A percentile compares a stretch with the other conserved stretches of the same genome.
Evolutionary conservation across 2,113 vertebrate species (phyloP).

Genomic region (Ivindomyrus marchei): DNA sequence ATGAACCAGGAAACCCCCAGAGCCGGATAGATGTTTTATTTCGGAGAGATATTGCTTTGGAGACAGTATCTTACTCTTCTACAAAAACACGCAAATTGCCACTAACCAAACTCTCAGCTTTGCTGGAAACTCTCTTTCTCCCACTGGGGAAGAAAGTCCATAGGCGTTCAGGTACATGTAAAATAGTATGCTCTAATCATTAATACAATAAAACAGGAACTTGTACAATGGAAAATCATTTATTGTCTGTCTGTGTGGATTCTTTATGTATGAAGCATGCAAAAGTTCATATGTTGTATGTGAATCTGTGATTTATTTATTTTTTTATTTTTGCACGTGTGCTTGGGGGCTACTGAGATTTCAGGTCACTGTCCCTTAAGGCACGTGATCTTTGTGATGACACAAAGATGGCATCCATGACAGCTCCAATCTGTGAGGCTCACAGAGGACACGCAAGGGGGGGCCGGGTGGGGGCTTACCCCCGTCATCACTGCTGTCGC

Average conservation of each 20-base stretch:
- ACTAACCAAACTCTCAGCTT: neutral
- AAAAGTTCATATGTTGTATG: neutral
- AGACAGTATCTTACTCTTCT: neutral
- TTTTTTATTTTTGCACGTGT: neutral
- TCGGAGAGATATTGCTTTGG: neutral
- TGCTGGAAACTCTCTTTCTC: neutral
- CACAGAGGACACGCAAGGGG: neutral
- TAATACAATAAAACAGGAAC: neutral
- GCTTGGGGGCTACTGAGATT: neutral
- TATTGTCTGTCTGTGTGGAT: neutral
- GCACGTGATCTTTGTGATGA: neutral
- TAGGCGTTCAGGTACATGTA: neutral
- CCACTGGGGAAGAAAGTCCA: neutral
- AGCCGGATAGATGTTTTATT: neutral
- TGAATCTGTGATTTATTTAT: neutral
- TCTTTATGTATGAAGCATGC: neutral
- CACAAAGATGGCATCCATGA: neutral
- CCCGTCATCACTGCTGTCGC: neutral
- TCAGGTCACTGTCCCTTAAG: neutral
- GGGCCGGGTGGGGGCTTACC: neutral
- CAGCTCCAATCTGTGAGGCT: neutral
- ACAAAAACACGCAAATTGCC: neutral
- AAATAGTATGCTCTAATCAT: neutral
- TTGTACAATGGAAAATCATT: neutral
- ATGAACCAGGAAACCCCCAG: neutral